Base-by-base conservation (phyloP, 2,888 invertebrate species). In the Clusia tigrina region DNA sequence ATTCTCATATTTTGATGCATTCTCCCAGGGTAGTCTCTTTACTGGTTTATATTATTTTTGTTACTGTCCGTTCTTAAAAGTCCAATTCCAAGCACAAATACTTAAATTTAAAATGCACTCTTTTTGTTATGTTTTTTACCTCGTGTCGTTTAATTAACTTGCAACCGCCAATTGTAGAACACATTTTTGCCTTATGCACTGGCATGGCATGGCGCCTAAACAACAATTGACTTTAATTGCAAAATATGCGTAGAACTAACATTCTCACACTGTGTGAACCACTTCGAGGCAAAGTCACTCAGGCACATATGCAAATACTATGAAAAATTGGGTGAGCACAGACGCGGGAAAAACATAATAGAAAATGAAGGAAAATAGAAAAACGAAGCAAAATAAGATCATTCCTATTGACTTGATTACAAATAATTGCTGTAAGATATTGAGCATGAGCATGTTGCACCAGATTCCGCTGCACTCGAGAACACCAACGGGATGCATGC, bases 341-440 rank as follows among this genome's bases (percentile, higher is more conserved):
- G 12, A 53, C 25, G 20, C 15, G 51, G 6, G 18, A 53, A 9
- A 37, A 48, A 61, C 56, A 55, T 61, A 66, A 69, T 69, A 58
- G 20, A 22, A 52, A 26, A 32, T 42, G 23, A 17, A 37, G 52
- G 24, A 24, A 65, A 71, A 69, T 63, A 32, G 6, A 12, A 32
- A 32, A 32, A 32, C 32, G 12, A 32, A 63, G 26, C 55, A 60
- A 74, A 77, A 71, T 67, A 74, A 62, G 76, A 77, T 71, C 76
- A 75, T 64, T 64, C 62, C 64, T 62, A 61, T 55, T 53, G 63
- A 54, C 55, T 37, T 65, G 69, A 62, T 54, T 62, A 60, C 68
- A 69, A 69, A 64, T 69, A 69, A 67, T 61, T 67, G 60, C 55
- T 37, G 38, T 18, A 24, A 24, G 26, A n/a, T 24, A 32, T 56